These are phyloP conservation scores for Betta splendens DNA, from an alignment of 2,797 vertebrate species.

Conservation along the genomic window DNA sequence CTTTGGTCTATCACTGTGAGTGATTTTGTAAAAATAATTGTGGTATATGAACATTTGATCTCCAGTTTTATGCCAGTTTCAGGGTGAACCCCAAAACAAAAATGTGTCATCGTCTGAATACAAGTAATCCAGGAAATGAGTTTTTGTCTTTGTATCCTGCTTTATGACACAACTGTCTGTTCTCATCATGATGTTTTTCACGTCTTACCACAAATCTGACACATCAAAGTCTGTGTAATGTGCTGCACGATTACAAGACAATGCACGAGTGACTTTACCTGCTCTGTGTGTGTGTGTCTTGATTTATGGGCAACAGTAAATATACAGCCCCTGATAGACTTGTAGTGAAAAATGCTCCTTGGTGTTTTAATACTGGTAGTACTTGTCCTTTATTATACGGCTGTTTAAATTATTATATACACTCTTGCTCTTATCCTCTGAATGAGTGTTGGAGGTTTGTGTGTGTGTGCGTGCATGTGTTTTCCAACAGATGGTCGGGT, in stretches of 20 bases:
- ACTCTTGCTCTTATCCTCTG: neutral
- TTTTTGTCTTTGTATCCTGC: slow-evolving; percentile 39
- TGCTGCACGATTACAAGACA: neutral
- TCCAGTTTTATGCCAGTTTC: neutral
- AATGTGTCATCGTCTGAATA: slow-evolving; percentile 32
- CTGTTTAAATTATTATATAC: neutral
- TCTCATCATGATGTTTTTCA: slow-evolving; percentile 20
- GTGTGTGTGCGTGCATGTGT: slow-evolving; percentile 61
- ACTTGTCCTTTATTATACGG: neutral
- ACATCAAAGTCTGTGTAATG: neutral
- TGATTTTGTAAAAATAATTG: too few relatives aligned
- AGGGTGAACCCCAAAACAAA: slow-evolving; percentile 8
- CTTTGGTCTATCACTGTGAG: too few relatives aligned
- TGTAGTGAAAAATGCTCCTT: neutral
- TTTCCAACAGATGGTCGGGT: slow-evolving; percentile 92
- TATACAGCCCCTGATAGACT: neutral
- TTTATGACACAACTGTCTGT: slow-evolving; percentile 13
- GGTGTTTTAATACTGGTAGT: neutral
- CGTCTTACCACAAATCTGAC: slow-evolving; percentile 6
- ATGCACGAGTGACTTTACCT: neutral
- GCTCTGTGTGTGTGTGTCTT: neutral
- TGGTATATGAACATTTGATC: too few relatives aligned
- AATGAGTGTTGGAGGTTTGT: neutral
- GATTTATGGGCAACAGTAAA: neutral
- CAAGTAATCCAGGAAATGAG: slow-evolving; percentile 40